These are phyloP conservation scores for Pontoporia blainvillei DNA, from an alignment of 2,113 vertebrate genomes.

Conservation along the genomic window DNA sequence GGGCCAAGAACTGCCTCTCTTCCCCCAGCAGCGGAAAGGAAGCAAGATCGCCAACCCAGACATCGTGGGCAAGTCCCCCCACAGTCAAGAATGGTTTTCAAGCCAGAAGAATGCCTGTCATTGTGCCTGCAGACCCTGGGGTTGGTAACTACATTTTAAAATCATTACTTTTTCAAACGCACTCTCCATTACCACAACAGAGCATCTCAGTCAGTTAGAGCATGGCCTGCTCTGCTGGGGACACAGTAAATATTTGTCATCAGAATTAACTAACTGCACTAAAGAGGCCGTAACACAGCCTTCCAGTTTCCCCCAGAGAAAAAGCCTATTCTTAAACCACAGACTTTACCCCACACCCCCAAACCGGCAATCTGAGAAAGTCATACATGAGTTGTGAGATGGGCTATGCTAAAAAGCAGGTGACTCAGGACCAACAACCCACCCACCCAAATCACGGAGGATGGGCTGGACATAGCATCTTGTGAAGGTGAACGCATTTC, in stretches of 20 bases:
- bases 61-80: background rate
- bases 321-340: background rate
- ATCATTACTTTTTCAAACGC: background rate
- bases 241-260: slow-evolving; percentile 39
- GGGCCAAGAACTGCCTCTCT: background rate
- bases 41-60: background rate
- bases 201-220: background rate
- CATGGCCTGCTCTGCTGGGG: background rate
- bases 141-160: slow-evolving; percentile 9
- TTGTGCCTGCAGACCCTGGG: background rate
- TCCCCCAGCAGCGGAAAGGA: background rate
- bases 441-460: background rate
- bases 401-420: background rate
- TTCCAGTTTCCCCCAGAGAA: background rate
- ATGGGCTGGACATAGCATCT: background rate
- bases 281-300: background rate
- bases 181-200: background rate
- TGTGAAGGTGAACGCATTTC: background rate
- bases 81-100: background rate
- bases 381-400: background rate
- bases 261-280: slow-evolving; percentile 42
- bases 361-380: background rate
- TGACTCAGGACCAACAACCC: background rate
- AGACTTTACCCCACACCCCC: background rate
- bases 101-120: background rate